Evolutionary conservation across 1,140 invertebrate species (phyloP), one percentile per base, ranked within the genome.

Genomic region (Amphibalanus amphitrite): DNA sequence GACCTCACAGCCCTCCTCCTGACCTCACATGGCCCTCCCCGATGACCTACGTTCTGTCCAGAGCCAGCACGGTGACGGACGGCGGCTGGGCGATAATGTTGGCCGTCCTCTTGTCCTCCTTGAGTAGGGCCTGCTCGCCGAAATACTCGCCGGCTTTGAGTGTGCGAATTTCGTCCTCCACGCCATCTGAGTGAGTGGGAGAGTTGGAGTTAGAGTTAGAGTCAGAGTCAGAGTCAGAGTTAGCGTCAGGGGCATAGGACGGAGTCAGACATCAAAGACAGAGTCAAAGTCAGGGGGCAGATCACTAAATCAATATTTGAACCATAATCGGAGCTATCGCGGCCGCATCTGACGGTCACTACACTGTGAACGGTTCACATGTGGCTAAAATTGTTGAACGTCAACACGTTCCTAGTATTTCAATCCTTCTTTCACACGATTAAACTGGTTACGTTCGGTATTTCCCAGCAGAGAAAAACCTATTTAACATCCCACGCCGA

Each of bases 51-150:
- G 87, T 85, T 83, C 92, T 83, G 75, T 95, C 92, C 23, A 97
- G 82, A 0, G 91, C 90, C 8, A 97, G 84, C 78, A 93, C 95
- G 79, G 95, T 92, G 0, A 93, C 91, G 17, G 90, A 91, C 0
- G 92, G 89, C 28, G 88, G 85, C 77, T 90, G 84, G 0, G 92
- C 93, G 67, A 90, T 88, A 0, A 94, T 90, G 74, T 90, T 96
- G 3, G 94, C 94, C 71, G 93, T 90, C 29, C 87, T 83, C 78
- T 92, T 91, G 74, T 95, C 90, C 70, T 80, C 79, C 75, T 88
- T 86, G 72, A 90, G 81, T 23, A 92, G 80, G 0, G 90, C 90
- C 77, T 89, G 86, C 78, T 93, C 80, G 15, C 80, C 79, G 71
- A 92, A 92, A 77, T 88, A 92, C 70, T 90, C 84, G 3, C 89